These are phyloP conservation scores for Propsilocerus akamusi DNA, from an alignment of 1,140 invertebrate species.

Conservation along the genomic window DNA sequence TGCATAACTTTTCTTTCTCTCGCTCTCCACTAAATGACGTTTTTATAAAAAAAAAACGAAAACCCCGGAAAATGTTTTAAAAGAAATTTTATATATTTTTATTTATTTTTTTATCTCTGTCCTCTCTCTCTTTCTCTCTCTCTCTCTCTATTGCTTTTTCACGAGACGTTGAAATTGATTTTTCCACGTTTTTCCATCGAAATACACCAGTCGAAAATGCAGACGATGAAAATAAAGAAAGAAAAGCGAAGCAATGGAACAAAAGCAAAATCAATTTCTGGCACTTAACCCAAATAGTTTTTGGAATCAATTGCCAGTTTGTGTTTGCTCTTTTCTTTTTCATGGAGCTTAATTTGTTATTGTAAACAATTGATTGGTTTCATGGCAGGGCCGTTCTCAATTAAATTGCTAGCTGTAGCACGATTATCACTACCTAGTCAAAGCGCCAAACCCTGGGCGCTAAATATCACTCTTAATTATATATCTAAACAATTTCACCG, in stretches of 20 bases:
- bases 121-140: conserved; percentile 2
- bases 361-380: conserved; percentile 1
- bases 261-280: conserved; percentile 2
- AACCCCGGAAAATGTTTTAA: too few species aligned
- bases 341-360: not conserved
- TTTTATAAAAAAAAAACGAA: too few species aligned
- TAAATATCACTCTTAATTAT: too few species aligned
- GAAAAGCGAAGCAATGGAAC: not conserved
- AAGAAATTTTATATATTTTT: too few species aligned
- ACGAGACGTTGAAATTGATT: conserved; percentile 1
- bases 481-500: too few species aligned
- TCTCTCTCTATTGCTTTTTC: not conserved
- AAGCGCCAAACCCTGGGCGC: too few species aligned
- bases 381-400: too few species aligned
- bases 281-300: conserved; percentile 2
- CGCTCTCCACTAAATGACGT: too few species aligned
- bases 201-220: too few species aligned
- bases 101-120: not conserved
- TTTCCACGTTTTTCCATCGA: not conserved
- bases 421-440: too few species aligned
- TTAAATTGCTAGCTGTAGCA: too few species aligned
- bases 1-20: too few species aligned
- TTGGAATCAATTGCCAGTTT: not conserved
- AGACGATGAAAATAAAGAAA: not conserved
- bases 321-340: not conserved